Conservation (phyloP, 1,140 invertebrate species). For the Dreissena polymorpha region DNA sequence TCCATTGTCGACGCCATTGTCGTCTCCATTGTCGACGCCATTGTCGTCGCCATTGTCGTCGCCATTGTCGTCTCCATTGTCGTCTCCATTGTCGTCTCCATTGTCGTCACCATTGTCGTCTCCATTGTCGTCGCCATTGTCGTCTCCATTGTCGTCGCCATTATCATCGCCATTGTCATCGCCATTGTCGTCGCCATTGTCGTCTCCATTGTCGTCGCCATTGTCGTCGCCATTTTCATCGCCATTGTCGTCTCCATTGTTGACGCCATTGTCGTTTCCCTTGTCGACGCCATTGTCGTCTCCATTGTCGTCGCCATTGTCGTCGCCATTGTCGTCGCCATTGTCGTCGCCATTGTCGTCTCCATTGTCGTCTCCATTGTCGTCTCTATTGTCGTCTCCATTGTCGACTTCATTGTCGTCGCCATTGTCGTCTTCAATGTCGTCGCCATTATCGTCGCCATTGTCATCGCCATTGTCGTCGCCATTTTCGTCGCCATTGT, state of each 20-base stretch:
- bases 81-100: no score
- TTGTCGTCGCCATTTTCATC: no score
- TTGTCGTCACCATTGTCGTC: no score
- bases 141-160: no score
- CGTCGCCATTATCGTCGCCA: background rate
- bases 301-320: background rate
- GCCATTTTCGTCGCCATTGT: background rate
- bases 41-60: no score
- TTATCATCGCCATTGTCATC: no score
- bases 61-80: no score
- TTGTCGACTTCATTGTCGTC: background rate
- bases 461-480: background rate
- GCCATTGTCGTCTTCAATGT: background rate
- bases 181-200: no score
- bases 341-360: background rate
- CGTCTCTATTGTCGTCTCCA: background rate
- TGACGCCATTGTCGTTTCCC: background rate
- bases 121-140: no score
- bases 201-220: no score
- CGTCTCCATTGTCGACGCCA: no score
- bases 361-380: background rate
- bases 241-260: background rate
- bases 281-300: background rate
- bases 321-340: background rate
- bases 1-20: no score